Conservation (phyloP, 2,888 invertebrate genomes). For the Amiota communis region DNA sequence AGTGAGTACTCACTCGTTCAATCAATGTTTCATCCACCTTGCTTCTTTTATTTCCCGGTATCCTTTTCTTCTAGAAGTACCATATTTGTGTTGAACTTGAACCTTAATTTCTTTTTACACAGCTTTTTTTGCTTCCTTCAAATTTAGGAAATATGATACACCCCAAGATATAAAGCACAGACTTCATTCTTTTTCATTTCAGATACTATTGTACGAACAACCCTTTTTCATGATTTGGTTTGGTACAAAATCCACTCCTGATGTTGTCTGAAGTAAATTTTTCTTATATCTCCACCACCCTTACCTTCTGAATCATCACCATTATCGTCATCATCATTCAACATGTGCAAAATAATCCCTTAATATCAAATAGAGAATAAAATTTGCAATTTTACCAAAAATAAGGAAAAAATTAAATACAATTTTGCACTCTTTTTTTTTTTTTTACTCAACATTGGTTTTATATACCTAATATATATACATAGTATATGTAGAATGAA, state of each 20-base stretch:
- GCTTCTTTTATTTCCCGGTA: no score
- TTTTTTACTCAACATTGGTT: no score
- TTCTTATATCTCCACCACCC: slow-evolving; percentile 9
- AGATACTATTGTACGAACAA: background rate
- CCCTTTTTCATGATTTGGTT: background rate
- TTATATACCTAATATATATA: no score
- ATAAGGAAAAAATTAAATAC: slow-evolving; percentile 10
- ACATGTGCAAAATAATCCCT: slow-evolving; percentile 48
- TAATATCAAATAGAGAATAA: slow-evolving; percentile 35
- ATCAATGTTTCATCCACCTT: no score
- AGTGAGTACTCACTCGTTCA: no score
- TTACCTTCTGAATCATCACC: background rate
- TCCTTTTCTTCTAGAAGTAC: no score
- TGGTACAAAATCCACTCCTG: background rate
- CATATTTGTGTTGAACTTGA: background rate
- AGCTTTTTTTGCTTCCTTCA: background rate
- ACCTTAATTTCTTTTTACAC: background rate
- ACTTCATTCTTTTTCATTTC: background rate
- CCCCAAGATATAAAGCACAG: background rate
- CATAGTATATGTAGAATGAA: background rate
- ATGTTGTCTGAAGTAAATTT: slow-evolving; percentile 1
- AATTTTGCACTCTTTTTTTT: background rate
- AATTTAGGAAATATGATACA: slow-evolving; percentile 12
- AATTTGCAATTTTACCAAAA: slow-evolving; percentile 45
- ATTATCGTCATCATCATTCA: background rate